Evolutionary conservation across 2,797 vertebrate species (phyloP).

Genomic region (Apodemus agrarius): DNA sequence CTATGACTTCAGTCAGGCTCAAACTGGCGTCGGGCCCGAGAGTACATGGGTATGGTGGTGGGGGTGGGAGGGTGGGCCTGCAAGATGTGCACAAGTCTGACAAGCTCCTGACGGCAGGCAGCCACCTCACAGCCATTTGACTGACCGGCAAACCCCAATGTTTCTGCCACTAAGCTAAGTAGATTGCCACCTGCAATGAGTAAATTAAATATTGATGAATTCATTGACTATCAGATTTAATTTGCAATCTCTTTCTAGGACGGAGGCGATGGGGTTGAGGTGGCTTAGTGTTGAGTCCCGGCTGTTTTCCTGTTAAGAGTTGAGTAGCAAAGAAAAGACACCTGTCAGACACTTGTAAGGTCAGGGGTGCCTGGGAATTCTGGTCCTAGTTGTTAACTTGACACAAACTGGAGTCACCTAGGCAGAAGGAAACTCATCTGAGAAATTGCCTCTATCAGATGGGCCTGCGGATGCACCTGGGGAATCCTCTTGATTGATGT

Average conservation of each 20-base stretch:
- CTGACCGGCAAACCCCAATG: constrained; percentile 74
- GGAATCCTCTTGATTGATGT: neutral
- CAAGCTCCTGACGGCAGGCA: constrained; percentile 57
- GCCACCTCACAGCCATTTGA: constrained; percentile 58
- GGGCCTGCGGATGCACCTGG: neutral
- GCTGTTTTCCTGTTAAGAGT: constrained; percentile 80
- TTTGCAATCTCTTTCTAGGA: constrained; percentile 89
- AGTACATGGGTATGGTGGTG: neutral
- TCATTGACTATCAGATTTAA: constrained; percentile 91
- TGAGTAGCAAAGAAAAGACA: constrained; percentile 85
- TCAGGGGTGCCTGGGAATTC: neutral
- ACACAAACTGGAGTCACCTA: neutral
- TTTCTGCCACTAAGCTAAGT: constrained; percentile 80
- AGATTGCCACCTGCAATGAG: constrained; percentile 88
- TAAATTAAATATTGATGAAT: constrained; percentile 92
- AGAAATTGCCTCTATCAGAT: neutral
- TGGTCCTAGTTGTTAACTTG: neutral
- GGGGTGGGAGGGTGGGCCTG: fast-evolving
- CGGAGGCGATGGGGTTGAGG: constrained; percentile 85
- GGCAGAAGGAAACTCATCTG: neutral
- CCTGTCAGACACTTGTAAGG: constrained; percentile 76
- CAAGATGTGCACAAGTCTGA: fast-evolving
- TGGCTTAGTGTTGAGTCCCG: constrained; percentile 81
- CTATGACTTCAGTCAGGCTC: too few relatives aligned
- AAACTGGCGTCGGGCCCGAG: fast-evolving